Conservation (phyloP, 2,888 invertebrate genomes). For the Cheiracanthium punctorium region DNA sequence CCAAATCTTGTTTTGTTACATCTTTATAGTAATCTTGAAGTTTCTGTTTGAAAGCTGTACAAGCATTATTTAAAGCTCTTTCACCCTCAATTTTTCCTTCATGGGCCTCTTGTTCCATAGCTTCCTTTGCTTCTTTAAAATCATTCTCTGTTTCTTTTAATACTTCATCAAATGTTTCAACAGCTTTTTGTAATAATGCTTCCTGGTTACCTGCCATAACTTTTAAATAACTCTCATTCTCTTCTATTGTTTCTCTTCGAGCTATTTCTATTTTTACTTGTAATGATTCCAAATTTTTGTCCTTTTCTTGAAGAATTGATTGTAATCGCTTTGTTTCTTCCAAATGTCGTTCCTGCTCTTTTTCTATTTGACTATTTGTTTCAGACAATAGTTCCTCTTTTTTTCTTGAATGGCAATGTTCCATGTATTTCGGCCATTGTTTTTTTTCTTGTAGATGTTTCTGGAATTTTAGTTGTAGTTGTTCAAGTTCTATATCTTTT, state of each 20-base stretch:
- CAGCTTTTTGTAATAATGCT: slow-evolving; percentile 12
- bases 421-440: slow-evolving; percentile 1
- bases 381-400: neutral
- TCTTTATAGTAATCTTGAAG: slow-evolving; percentile 27
- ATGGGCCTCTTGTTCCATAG: slow-evolving; percentile 18
- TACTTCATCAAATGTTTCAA: neutral
- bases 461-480: neutral
- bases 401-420: neutral
- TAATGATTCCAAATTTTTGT: slow-evolving; percentile 22
- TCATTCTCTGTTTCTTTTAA: neutral
- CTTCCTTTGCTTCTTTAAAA: neutral
- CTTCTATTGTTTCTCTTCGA: slow-evolving; percentile 14
- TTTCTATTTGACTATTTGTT: neutral
- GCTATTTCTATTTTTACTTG: slow-evolving; percentile 22
- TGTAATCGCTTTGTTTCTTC: slow-evolving; percentile 9
- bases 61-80: neutral
- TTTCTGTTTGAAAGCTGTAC: slow-evolving; percentile 26
- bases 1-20: slow-evolving; percentile 37
- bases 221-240: neutral
- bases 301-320: slow-evolving; percentile 2
- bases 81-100: slow-evolving; percentile 19
- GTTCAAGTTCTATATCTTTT: slow-evolving; percentile 44
- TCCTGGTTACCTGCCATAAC: neutral
- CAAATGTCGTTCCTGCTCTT: neutral
- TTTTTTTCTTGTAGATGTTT: slow-evolving; percentile 18